Evolutionary conservation across 2,888 invertebrate species (phyloP).

Genomic region (Drosophila kanekoi): DNA sequence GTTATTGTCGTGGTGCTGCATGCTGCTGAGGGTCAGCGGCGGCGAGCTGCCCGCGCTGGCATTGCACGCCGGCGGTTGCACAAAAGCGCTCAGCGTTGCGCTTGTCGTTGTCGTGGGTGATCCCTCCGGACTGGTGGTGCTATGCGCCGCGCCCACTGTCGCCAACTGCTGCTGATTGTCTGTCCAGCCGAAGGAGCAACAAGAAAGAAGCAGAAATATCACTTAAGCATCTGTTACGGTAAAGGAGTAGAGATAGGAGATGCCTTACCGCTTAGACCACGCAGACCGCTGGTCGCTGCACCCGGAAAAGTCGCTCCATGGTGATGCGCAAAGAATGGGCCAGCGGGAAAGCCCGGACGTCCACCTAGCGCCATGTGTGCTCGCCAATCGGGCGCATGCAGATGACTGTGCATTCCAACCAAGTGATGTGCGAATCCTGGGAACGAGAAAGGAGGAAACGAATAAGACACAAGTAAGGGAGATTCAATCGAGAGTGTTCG

Average conservation of each 20-base stretch:
- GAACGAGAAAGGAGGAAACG: neutral
- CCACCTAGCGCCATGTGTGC: slow-evolving; percentile 79
- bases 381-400: slow-evolving; percentile 89
- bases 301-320: slow-evolving; percentile 86
- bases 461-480: neutral
- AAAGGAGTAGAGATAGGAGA: neutral
- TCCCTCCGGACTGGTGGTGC: slow-evolving; percentile 89
- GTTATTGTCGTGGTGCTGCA: slow-evolving; percentile 80
- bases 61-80: slow-evolving; percentile 57
- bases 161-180: slow-evolving; percentile 75
- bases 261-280: slow-evolving; percentile 79
- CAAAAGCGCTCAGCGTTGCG: slow-evolving; percentile 64
- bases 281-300: slow-evolving; percentile 86
- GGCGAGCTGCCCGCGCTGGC: slow-evolving; percentile 84
- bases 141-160: slow-evolving; percentile 86
- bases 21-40: slow-evolving; percentile 65
- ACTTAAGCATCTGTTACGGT: neutral
- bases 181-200: neutral
- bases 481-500: too few species aligned
- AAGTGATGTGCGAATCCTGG: slow-evolving; percentile 91
- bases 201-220: neutral
- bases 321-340: slow-evolving; percentile 86
- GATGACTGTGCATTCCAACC: slow-evolving; percentile 89
- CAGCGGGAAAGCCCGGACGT: slow-evolving; percentile 82
- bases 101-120: slow-evolving; percentile 86